Evolutionary conservation across 1,140 invertebrate species (phyloP), one percentile per base, ranked within the genome.

Genomic region (Drosophila aff.): DNA sequence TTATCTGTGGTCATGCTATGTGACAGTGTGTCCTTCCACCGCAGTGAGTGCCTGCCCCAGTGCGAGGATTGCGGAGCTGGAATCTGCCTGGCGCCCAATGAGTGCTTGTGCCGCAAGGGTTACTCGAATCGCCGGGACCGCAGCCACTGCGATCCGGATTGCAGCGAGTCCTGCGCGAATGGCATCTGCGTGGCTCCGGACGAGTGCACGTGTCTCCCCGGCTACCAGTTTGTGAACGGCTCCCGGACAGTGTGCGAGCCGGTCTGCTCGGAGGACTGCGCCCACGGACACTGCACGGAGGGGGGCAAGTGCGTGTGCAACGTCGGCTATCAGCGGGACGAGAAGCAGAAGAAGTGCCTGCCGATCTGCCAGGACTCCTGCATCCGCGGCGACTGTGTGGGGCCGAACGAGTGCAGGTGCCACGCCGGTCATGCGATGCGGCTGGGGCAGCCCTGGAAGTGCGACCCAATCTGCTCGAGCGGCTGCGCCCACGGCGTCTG

Each of bases 311-410:
- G 95, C 81, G 82, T 92, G 9, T 96, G 95, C 73, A 94, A 94
- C 80, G 87, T 93, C n/a, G 95, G 94, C 55, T 95, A 94, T 67
- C 60, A 73, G 13, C 67, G 69, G 13, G 63, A 81, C 36, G 94
- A 95, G 61, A 73, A 72, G 21, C 82, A 94, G 64, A 65, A 38
- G 58, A 50, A 93, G 76, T 95, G 95, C 72, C 52, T 93, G 44
- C 94, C 95, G 15, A 78, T 94, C 7, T 96, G 95, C 81, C 93
- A 94, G 21, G 93, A 94, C 16, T 92, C 93, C 0, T 95, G 95
- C 80, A 79, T 93, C n/a, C 94, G 95, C 75, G 95, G 95, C 2
- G 91, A 94, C 6, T 96, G 95, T 69, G 94, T 94, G 4, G 93
- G 85, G 4, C 94, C 95, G 4, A 93, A 95, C 75, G 91, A 94